These are phyloP conservation scores for Thamnophis elegans DNA, from an alignment of 2,797 vertebrate genomes.

Conservation along the genomic window DNA sequence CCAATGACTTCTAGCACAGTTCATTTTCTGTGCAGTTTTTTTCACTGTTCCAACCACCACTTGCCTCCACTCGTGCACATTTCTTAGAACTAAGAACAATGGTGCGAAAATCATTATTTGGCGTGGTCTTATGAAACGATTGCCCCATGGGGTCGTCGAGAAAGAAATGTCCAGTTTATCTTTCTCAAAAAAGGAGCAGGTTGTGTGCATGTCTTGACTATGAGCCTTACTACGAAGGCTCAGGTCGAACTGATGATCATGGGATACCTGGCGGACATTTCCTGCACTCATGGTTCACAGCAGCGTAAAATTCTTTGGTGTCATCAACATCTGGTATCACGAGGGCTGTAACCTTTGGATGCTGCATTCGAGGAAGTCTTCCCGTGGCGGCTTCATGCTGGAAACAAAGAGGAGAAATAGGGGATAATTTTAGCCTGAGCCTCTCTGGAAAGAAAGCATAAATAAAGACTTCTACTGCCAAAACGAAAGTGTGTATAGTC, in stretches of 20 bases:
- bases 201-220: too few relatives aligned
- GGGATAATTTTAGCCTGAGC: neutral
- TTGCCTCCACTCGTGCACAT: neutral
- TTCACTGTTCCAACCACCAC: neutral
- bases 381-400: neutral
- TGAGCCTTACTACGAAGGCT: neutral
- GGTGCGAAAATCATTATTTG: neutral
- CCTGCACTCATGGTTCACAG: neutral
- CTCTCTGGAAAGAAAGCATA: neutral
- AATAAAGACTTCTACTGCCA: neutral
- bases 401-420: neutral
- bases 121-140: neutral
- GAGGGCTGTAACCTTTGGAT: too few relatives aligned
- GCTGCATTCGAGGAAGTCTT: fast-evolving
- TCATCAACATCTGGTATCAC: too few relatives aligned
- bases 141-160: too few relatives aligned
- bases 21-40: neutral
- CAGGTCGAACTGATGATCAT: neutral
- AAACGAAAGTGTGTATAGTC: too few relatives aligned
- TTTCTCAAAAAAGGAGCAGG: neutral
- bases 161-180: neutral
- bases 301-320: neutral
- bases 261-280: slow-evolving; percentile 13
- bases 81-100: neutral
- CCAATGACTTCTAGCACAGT: neutral